A percentile compares a stretch with the other conserved stretches of the same genome.
These are phyloP conservation scores for Drosophila ezoana DNA, from an alignment of 2,888 invertebrate species.

Conservation along the genomic window DNA sequence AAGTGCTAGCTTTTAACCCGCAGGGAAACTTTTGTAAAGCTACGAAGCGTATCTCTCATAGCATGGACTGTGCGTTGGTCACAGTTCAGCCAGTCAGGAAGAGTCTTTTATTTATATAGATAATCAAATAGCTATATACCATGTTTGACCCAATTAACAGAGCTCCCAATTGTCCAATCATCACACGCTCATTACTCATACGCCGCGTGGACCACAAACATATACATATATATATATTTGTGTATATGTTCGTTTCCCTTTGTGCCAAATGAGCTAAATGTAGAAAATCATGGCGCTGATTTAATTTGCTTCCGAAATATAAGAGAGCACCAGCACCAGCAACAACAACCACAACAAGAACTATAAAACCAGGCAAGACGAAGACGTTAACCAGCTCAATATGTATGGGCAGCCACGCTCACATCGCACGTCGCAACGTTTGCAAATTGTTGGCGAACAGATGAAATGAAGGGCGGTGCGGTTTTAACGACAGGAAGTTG, in stretches of 20 bases:
- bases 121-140: neutral
- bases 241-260: neutral
- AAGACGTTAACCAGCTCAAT: constrained; percentile 42
- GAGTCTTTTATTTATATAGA: neutral
- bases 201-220: constrained; percentile 22
- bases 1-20: too few relatives aligned
- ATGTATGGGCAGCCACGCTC: constrained; percentile 46
- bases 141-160: constrained; percentile 30
- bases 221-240: constrained; percentile 14
- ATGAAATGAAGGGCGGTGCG: constrained; percentile 26
- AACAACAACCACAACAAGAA: neutral
- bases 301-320: constrained; percentile 62
- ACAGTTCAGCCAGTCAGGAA: too few relatives aligned
- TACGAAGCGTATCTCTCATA: too few relatives aligned
- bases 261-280: constrained; percentile 31
- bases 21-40: too few relatives aligned
- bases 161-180: constrained; percentile 42
- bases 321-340: constrained; percentile 1
- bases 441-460: constrained; percentile 45
- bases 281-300: constrained; percentile 59
- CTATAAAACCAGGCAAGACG: neutral
- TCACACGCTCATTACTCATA: constrained; percentile 53
- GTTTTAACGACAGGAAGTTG: constrained; percentile 61
- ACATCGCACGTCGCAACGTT: constrained; percentile 44
- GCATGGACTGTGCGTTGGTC: too few relatives aligned